Evolutionary conservation across 37 sponge, comb jelly and placozoan species (phyloP), one percentile per base, ranked within the genome.

Genomic region (Lycopodina hypogea): DNA sequence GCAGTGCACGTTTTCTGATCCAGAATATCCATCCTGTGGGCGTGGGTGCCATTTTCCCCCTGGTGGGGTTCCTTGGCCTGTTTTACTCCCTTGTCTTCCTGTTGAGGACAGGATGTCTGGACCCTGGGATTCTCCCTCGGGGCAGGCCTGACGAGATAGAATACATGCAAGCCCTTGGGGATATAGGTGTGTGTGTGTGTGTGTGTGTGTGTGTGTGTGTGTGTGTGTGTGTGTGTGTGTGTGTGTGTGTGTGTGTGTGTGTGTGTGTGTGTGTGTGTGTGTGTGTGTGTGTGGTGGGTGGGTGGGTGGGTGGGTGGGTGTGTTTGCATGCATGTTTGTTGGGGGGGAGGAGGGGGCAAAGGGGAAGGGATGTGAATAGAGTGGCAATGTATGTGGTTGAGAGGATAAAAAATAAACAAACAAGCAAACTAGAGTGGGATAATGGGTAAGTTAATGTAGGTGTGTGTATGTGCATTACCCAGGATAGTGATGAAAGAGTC

Each of bases 71-170:
- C 4, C 59, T 92, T 26, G 78, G 66, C 1, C 42, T 88, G 6
- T 82, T 84, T 64, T 92, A 87, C 56, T 74, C 83, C 1, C 40
- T 89, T 0, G 55, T 79, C 42, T 97, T 90, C 82, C 87, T 97
- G 15, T 75, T 95, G 38, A 84, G 90, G 60, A 84, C 98, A 0
- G 93, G 93, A 28, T 95, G 92, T 57, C 87, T 76, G 22, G 98
- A 97, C 67, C 93, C 98, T 29, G 98, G 98, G 3, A 86, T 97
- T 62, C 15, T 95, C 2, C 98, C 95, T 8, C 78, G 95, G 14
- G 88, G 95, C 23, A 71, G 72, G 17, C 82, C 86, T 0, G 88
- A 83, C 32, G 97, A 97, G 78, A 75, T 84, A 6, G 80, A 56
- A 18, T 94, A 90, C 75, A 77, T 65, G 55, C 58, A 55, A 29